Evolutionary conservation across 2,888 invertebrate genomes (phyloP), one percentile per base, ranked within the genome.

Genomic region (Ceratothoa steindachneri): DNA sequence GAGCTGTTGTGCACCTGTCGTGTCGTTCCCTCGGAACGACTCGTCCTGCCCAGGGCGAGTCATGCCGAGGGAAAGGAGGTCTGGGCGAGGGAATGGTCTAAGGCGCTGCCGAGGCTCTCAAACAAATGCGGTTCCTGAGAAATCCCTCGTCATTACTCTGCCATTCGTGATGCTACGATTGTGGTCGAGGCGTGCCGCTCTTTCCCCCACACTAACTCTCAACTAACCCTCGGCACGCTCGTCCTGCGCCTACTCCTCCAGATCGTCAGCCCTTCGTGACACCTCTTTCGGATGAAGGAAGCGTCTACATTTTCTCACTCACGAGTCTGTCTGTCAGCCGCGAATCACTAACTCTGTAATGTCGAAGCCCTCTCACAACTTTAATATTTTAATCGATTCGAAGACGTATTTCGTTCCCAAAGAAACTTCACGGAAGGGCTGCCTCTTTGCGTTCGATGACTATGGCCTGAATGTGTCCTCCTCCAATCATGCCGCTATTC

Each of bases 211-310:
- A 76, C 76, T 76, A 76, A 76, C 67, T 41, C 51, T 28, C 51
- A n/a, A 76, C 76, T 76, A 76, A 76, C 67, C 69, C 41, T 67
- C 73, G 76, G 76, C 76, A 70, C 76, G 76, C 76, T 73, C 51
- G 60, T 64, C 74, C 73, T 68, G 60, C 73, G 55, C 70, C 75
- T 69, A 69, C 71, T 67, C 74, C 71, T 60, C 68, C 64, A 69
- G 69, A 30, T 22, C n/a, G n/a, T n/a, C 60, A n/a, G 27, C 60
- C 60, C 60, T 60, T 60, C 60, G 41, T 41, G 41, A 41, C 41
- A 41, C 15, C 7, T 41, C 41, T 41, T 41, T 41, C 41, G 41
- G 41, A 41, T 41, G 41, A 41, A 41, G 41, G 41, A 41, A 41
- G 15, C 41, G 41, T 41, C 41, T 41, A 41, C 15, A 5, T 41